A percentile compares a stretch with the other conserved stretches of the same genome.
Conservation (phyloP, 2,888 invertebrate genomes). For the Ophion slaviceki region DNA sequence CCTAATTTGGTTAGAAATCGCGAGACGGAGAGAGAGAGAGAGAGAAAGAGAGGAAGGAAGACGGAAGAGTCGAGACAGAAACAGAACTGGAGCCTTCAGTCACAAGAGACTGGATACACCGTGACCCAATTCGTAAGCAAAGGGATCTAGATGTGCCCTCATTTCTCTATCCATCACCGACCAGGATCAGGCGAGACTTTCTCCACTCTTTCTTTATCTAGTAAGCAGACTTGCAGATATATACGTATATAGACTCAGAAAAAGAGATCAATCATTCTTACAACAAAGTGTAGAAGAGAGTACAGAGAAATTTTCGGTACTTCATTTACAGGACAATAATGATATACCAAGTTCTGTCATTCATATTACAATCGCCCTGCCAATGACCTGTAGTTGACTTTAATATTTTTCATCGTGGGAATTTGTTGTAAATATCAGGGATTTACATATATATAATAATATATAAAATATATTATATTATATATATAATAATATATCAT, state of each 20-base stretch:
- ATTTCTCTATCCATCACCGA: conserved; percentile 14
- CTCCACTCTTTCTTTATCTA: conserved; percentile 6
- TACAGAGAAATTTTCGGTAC: too few relatives aligned
- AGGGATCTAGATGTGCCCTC: conserved; percentile 10
- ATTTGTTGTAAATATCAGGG: too few relatives aligned
- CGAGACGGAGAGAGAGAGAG: conserved; percentile 1
- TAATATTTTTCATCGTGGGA: too few relatives aligned
- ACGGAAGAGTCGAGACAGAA: neutral
- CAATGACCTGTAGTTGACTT: too few relatives aligned
- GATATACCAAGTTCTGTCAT: too few relatives aligned
- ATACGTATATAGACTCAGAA: neutral
- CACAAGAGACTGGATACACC: conserved; percentile 22
- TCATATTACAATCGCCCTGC: too few relatives aligned
- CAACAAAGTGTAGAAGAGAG: neutral
- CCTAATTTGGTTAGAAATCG: conserved; percentile 22
- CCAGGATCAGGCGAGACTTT: neutral
- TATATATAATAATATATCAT: too few relatives aligned
- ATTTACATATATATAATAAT: too few relatives aligned
- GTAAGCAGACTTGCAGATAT: neutral
- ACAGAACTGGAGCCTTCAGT: conserved; percentile 1
- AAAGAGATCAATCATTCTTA: neutral
- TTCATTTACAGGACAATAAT: too few relatives aligned
- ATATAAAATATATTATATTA: too few relatives aligned
- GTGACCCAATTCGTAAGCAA: conserved; percentile 24
- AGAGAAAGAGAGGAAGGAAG: neutral